A percentile compares a stretch with the other conserved stretches of the same genome.
These are phyloP conservation scores for Limnephilus marmoratus DNA, from an alignment of 2,888 invertebrate species.

Conservation along the genomic window DNA sequence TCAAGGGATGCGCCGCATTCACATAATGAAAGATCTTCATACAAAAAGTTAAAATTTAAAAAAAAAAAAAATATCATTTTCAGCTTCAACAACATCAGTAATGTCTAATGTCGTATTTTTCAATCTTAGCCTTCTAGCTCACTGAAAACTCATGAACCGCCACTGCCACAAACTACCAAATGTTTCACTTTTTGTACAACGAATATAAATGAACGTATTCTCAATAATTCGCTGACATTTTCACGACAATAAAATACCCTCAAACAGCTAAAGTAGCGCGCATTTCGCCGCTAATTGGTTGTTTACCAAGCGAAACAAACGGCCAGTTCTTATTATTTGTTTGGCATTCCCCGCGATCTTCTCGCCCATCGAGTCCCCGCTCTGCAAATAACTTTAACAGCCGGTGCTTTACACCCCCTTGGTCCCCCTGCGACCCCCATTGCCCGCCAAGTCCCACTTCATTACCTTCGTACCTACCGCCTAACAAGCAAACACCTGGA, in stretches of 20 bases:
- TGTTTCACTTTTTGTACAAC: not conserved
- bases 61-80: too few species aligned
- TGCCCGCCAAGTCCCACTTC: not conserved
- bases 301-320: slow-evolving; percentile 7
- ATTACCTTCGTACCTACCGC: not conserved
- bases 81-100: too few species aligned
- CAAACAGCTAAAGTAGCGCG: not conserved
- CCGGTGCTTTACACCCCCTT: not conserved
- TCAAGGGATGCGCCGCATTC: too few species aligned
- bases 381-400: slow-evolving; percentile 6
- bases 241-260: not conserved
- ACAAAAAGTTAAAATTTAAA: too few species aligned
- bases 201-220: not conserved
- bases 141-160: too few species aligned
- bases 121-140: too few species aligned
- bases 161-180: not conserved
- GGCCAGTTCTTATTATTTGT: not conserved
- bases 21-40: too few species aligned
- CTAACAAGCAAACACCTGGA: slow-evolving; percentile 19
- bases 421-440: not conserved
- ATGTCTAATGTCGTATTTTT: too few species aligned
- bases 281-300: slow-evolving; percentile 14
- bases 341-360: slow-evolving; percentile 22
- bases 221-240: not conserved
- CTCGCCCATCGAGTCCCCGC: not conserved